These are phyloP conservation scores for Silurus asotus DNA, from an alignment of 2,113 vertebrate species.

Conservation along the genomic window DNA sequence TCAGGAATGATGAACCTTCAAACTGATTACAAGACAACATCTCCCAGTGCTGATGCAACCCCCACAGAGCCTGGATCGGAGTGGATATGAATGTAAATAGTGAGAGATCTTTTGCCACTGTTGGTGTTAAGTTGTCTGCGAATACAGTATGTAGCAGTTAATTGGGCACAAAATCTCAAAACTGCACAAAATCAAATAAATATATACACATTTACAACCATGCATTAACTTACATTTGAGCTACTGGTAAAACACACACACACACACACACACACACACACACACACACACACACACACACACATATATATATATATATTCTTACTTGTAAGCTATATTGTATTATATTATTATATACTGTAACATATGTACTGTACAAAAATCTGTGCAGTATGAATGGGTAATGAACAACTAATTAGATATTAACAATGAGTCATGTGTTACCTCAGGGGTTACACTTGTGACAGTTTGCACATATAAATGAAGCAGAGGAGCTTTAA, in stretches of 20 bases:
- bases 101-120: neutral
- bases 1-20: neutral
- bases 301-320: no score
- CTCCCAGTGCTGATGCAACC: neutral
- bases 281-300: no score
- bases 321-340: no score
- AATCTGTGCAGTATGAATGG: neutral
- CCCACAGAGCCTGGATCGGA: neutral
- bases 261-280: no score
- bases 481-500: neutral
- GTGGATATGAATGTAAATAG: neutral
- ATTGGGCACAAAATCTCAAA: neutral
- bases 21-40: neutral
- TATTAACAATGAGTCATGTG: neutral
- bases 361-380: no score
- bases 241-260: neutral
- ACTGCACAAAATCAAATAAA: neutral
- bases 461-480: neutral
- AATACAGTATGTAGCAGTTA: no score
- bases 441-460: neutral
- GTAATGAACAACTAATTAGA: neutral
- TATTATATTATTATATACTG: neutral
- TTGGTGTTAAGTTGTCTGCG: neutral
- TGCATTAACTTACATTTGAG: neutral
- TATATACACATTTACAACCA: neutral